Evolutionary conservation across 2,888 invertebrate genomes (phyloP).

Genomic region (Escarpia spicata): DNA sequence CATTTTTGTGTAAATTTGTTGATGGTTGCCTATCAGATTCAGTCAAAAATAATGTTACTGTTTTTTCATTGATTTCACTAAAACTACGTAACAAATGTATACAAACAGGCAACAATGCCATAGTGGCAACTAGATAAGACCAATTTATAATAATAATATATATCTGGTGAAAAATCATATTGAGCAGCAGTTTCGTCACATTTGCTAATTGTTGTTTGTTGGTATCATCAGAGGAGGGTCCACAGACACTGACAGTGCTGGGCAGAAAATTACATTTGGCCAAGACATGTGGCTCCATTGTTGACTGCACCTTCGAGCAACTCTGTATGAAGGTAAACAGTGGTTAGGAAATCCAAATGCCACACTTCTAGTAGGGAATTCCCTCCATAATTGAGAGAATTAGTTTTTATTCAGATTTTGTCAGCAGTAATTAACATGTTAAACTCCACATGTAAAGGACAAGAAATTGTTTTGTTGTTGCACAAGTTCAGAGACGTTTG

Average conservation of each 20-base stretch:
- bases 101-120: too few species aligned
- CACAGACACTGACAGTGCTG: conserved; percentile 70
- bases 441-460: neutral
- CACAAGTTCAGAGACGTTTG: too few species aligned
- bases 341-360: neutral
- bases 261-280: conserved; percentile 88
- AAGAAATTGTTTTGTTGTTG: neutral
- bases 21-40: too few species aligned
- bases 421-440: too few species aligned
- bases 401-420: neutral
- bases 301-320: conserved; percentile 89
- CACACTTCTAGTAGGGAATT: too few species aligned
- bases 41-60: too few species aligned
- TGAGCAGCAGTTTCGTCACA: neutral
- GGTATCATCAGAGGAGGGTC: conserved; percentile 28
- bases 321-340: conserved; percentile 82
- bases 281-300: conserved; percentile 90
- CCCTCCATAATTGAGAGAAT: too few species aligned
- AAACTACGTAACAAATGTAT: too few species aligned
- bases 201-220: neutral
- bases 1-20: too few species aligned
- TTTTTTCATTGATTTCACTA: too few species aligned
- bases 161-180: neutral
- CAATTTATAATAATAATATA: too few species aligned
- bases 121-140: too few species aligned